Conservation (phyloP, 2,888 invertebrate species). For the Andrena marginata region DNA sequence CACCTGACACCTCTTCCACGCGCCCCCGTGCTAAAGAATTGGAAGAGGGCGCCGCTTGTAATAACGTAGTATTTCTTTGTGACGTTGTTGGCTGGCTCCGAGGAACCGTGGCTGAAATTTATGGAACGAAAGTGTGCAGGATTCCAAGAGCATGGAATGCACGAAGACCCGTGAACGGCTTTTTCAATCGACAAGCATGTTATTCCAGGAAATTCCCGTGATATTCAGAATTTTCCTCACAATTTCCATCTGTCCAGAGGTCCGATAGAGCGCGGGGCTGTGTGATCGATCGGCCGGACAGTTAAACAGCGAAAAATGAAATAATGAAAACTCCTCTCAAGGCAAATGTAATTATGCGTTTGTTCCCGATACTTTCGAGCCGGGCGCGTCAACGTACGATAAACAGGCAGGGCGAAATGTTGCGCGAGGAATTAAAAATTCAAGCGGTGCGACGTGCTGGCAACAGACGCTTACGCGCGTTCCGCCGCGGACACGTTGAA, state of each 20-base stretch:
- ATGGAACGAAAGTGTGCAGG: neutral
- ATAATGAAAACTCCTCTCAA: constrained; percentile 1
- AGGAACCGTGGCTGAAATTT: neutral
- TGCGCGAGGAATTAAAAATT: constrained; percentile 27
- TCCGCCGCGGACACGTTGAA: neutral
- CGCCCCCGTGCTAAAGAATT: constrained; percentile 25
- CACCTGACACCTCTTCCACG: constrained; percentile 68
- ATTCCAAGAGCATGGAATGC: too few species aligned
- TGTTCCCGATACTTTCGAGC: neutral
- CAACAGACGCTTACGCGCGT: neutral
- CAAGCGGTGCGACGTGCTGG: neutral
- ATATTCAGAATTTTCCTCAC: too few species aligned
- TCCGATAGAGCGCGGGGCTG: too few species aligned
- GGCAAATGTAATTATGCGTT: constrained; percentile 18
- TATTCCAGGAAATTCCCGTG: too few species aligned
- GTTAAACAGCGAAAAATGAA: neutral
- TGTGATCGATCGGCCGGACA: neutral
- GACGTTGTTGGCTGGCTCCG: neutral
- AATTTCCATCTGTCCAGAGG: too few species aligned
- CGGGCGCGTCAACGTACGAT: neutral
- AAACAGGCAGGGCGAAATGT: neutral
- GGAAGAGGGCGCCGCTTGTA: neutral
- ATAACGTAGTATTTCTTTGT: constrained; percentile 15
- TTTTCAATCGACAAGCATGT: too few species aligned
- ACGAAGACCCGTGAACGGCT: too few species aligned